Base-by-base conservation (phyloP, 2,797 vertebrate genomes). In the Acanthurus tractus region DNA sequence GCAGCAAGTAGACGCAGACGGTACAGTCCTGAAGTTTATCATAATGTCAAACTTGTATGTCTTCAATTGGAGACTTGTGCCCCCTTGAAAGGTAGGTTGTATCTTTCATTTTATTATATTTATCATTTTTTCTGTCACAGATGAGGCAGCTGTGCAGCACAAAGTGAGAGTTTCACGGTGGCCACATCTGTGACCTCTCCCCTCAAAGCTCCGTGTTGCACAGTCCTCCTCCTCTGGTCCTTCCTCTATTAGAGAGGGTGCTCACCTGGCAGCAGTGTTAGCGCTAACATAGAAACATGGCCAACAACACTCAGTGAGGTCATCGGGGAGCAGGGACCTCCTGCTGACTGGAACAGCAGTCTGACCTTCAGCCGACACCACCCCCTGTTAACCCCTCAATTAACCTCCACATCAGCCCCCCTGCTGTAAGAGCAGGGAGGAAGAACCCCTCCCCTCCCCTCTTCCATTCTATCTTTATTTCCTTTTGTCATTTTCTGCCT, bases 351-450 rank as follows among this genome's bases (percentile, higher is more conserved):
- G 64, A 86, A 90, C 85, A 81, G 72, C 79, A 77, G 74, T 76
- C 81, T 94, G 94, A 94, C 93, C 93, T 94, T 92, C 90, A 90
- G 76, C 86, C 55, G 85, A 91, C 91, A 89, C 89, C 83, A 86
- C 88, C 86, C 86, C 87, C 86, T 85, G 83, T 95, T 94, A 94
- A 91, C 92, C 93, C 92, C 88, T 92, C 91, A 93, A 93, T 95
- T 95, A 95, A 93, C 93, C 90, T 88, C 82, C 78, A 69, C 82
- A 72, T 81, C 77, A 58, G 70, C 83, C 87, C 89, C 79, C 90
- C 86, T 88, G 81, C 74, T 83, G 76, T 46, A 36, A 18, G 59
- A 70, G 75, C 68, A 52, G 25, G 69, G 74, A 78, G 44, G 65
- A 85, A 74, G 67, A 79, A 25, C 25, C 75, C 76, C 78, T 25